Conservation (phyloP, 2,888 invertebrate genomes). For the Zhengitettix transpicula region DNA sequence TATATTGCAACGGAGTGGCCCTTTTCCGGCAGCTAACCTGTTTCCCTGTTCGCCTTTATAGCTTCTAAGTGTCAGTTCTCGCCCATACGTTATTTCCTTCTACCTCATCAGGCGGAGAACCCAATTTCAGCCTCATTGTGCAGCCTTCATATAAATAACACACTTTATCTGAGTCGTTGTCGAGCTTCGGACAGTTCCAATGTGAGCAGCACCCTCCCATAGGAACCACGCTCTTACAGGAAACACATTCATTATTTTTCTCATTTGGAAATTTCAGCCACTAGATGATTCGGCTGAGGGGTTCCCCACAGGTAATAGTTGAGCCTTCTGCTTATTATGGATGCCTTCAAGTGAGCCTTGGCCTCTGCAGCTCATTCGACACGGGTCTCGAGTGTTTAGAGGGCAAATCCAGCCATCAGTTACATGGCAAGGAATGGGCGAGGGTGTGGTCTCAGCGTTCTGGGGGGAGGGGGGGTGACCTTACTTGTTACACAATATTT, state of each 20-base stretch:
- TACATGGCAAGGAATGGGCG: too few relatives aligned
- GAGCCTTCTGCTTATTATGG: not conserved
- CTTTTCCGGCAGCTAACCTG: not conserved
- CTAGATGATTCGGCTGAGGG: not conserved
- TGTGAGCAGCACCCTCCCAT: not conserved
- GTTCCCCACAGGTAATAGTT: not conserved
- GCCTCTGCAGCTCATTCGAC: too few relatives aligned
- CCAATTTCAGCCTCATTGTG: not conserved
- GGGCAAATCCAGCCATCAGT: too few relatives aligned
- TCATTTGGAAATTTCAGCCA: not conserved
- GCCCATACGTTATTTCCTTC: not conserved
- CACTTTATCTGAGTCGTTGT: not conserved
- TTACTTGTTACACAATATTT: too few relatives aligned
- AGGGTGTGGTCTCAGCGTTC: too few relatives aligned
- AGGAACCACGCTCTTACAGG: not conserved
- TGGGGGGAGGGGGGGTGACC: too few relatives aligned
- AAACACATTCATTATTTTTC: not conserved
- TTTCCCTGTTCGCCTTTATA: not conserved
- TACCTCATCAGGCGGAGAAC: not conserved
- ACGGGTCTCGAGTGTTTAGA: too few relatives aligned
- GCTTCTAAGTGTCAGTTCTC: not conserved
- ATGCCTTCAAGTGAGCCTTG: not conserved
- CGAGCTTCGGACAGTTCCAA: not conserved
- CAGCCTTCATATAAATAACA: not conserved
- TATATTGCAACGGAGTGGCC: too few relatives aligned